phyloP scores from a whole-genome alignment of 2,888 invertebrate genomes.

The Drosophila anomalata region DNA sequence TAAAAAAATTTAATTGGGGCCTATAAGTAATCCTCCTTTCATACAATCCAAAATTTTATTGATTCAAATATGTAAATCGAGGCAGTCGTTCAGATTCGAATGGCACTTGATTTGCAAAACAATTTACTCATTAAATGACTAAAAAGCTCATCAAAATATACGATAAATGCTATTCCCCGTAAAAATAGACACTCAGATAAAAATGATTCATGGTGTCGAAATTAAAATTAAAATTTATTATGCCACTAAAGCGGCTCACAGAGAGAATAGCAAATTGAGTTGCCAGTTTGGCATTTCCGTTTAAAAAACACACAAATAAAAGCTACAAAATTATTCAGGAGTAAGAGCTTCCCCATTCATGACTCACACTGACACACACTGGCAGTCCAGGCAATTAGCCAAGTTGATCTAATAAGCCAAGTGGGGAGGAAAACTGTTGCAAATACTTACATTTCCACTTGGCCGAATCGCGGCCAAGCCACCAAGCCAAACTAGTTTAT shows the following conservation, averaged over 20 bases:
- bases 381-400: conserved; percentile 43
- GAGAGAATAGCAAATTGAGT: conserved; percentile 18
- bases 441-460: conserved; percentile 54
- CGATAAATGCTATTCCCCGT: conserved; percentile 6
- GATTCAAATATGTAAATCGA: conserved; percentile 21
- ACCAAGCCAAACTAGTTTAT: conserved; percentile 69
- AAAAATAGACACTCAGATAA: conserved; percentile 19
- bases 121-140: conserved; percentile 45
- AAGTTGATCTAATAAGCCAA: conserved; percentile 48
- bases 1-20: conserved; percentile 7
- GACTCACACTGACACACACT: conserved; percentile 28
- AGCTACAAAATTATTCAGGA: neutral
- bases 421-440: conserved; percentile 40
- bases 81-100: conserved; percentile 13
- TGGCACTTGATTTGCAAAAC: conserved; percentile 31
- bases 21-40: neutral
- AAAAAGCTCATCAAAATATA: conserved; percentile 29
- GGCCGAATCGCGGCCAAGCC: conserved; percentile 59
- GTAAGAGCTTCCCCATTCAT: conserved; percentile 40
- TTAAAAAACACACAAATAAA: neutral
- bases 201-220: conserved; percentile 38
- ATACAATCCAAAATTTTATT: conserved; percentile 11
- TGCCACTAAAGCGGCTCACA: conserved; percentile 9
- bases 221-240: conserved; percentile 15
- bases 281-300: conserved; percentile 44